These are phyloP conservation scores for Hippocampus mohnikei DNA, from an alignment of 2,113 vertebrate genomes.

Conservation along the genomic window DNA sequence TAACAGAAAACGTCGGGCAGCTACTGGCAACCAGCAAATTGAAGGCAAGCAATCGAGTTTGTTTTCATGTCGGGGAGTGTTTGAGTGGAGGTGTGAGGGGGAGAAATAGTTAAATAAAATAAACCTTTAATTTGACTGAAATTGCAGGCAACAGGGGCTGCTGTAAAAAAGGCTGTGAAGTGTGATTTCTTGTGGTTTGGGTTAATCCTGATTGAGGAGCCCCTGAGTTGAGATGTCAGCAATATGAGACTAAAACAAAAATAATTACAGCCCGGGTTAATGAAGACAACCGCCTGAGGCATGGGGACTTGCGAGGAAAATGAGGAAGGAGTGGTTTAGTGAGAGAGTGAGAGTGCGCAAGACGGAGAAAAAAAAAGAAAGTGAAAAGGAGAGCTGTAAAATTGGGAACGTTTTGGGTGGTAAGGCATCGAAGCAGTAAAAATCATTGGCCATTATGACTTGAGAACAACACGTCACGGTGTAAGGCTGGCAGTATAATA, in stretches of 20 bases:
- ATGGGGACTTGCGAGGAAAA: slow-evolving; percentile 13
- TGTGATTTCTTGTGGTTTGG: slow-evolving; percentile 72
- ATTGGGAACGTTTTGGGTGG: slow-evolving; percentile 12
- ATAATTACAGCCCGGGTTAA: slow-evolving; percentile 71
- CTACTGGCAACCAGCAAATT: slow-evolving; percentile 54
- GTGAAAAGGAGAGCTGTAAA: slow-evolving; percentile 13
- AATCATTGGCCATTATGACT: slow-evolving; percentile 2
- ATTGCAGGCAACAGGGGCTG: slow-evolving; percentile 72
- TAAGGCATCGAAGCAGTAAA: slow-evolving; percentile 16
- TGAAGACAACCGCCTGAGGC: slow-evolving; percentile 64
- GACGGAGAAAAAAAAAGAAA: slow-evolving; percentile 11
- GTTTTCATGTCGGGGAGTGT: slow-evolving; percentile 61
- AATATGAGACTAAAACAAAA: slow-evolving; percentile 76
- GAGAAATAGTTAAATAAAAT: slow-evolving; percentile 68
- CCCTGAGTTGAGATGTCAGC: slow-evolving; percentile 74
- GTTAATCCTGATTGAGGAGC: slow-evolving; percentile 76
- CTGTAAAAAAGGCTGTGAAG: slow-evolving; percentile 66
- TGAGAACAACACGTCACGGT: slow-evolving; percentile 32
- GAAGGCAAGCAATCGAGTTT: slow-evolving; percentile 57
- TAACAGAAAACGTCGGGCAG: slow-evolving; percentile 20
- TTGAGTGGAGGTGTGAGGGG: slow-evolving; percentile 14
- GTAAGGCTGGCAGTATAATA: slow-evolving; percentile 19
- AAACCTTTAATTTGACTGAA: slow-evolving; percentile 75
- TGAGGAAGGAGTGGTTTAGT: slow-evolving; percentile 5
- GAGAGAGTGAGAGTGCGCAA: slow-evolving; percentile 1